A percentile compares a stretch with the other conserved stretches of the same genome.
phyloP scores from a whole-genome alignment of 1,140 invertebrate species.

The Lordiphosa clarofinis region DNA sequence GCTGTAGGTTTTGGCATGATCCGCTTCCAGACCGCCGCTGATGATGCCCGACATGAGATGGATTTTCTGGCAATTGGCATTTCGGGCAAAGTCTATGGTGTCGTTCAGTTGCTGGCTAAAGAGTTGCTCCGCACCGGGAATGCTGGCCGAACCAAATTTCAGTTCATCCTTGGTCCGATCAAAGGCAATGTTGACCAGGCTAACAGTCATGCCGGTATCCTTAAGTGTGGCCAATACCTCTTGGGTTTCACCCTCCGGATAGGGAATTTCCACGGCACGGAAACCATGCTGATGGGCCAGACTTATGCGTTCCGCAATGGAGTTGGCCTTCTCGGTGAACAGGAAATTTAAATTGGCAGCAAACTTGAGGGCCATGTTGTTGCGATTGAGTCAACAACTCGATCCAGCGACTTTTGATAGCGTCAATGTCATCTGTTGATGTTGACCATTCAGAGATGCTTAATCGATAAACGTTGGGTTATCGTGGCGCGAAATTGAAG shows the following conservation, averaged over 20 bases:
- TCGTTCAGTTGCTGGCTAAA: conserved; percentile 86
- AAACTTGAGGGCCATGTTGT: conserved; percentile 85
- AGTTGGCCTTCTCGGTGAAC: conserved; percentile 85
- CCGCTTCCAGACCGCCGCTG: conserved; percentile 74
- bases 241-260: conserved; percentile 86
- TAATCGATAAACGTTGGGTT: too few species aligned
- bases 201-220: conserved; percentile 86
- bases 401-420: conserved; percentile 10
- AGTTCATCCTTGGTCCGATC: conserved; percentile 84
- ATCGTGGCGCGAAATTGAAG: too few species aligned
- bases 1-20: conserved; percentile 85
- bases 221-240: conserved; percentile 86
- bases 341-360: conserved; percentile 94
- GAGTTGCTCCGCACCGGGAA: conserved; percentile 87
- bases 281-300: conserved; percentile 91
- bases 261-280: conserved; percentile 90
- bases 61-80: conserved; percentile 88
- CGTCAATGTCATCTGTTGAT: conserved; percentile 4
- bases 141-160: conserved; percentile 90
- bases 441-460: too few species aligned
- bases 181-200: conserved; percentile 90
- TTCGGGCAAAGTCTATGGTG: conserved; percentile 91
- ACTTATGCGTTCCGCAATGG: conserved; percentile 86
- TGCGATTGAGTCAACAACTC: too few species aligned
- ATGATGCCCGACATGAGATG: conserved; percentile 92